These are phyloP conservation scores for Typhlichthys eigenmanni DNA, from an alignment of 2,797 vertebrate species.

Conservation along the genomic window DNA sequence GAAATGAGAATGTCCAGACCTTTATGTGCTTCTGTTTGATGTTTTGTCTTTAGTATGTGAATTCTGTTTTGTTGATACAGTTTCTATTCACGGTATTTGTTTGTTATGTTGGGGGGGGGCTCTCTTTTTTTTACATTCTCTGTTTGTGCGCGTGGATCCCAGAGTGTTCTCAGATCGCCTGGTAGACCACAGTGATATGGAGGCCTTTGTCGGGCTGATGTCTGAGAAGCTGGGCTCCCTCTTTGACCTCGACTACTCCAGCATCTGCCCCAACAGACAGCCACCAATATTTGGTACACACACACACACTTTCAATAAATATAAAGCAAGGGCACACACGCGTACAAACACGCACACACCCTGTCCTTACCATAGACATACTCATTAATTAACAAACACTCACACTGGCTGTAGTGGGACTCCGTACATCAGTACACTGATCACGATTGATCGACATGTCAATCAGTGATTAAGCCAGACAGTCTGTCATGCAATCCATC, in stretches of 20 bases:
- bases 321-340: no score
- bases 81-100: not conserved
- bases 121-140: slow-evolving; percentile 8
- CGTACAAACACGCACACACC: slow-evolving; percentile 5
- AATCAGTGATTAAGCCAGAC: slow-evolving; percentile 4
- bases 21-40: no score
- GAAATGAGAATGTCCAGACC: no score
- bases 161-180: slow-evolving; percentile 92
- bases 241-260: slow-evolving; percentile 84
- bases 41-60: not conserved
- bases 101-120: not conserved
- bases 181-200: slow-evolving; percentile 78
- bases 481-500: not conserved
- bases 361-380: not conserved
- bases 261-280: slow-evolving; percentile 84
- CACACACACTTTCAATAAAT: not conserved
- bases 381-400: slow-evolving; percentile 1
- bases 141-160: slow-evolving; percentile 28
- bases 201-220: slow-evolving; percentile 79
- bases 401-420: not conserved
- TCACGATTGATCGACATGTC: slow-evolving; percentile 7
- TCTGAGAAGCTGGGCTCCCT: slow-evolving; percentile 81
- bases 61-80: not conserved
- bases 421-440: slow-evolving; percentile 12
- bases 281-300: slow-evolving; percentile 83